Conservation (phyloP, 2,888 invertebrate species). For the Leptopilina syphax region DNA sequence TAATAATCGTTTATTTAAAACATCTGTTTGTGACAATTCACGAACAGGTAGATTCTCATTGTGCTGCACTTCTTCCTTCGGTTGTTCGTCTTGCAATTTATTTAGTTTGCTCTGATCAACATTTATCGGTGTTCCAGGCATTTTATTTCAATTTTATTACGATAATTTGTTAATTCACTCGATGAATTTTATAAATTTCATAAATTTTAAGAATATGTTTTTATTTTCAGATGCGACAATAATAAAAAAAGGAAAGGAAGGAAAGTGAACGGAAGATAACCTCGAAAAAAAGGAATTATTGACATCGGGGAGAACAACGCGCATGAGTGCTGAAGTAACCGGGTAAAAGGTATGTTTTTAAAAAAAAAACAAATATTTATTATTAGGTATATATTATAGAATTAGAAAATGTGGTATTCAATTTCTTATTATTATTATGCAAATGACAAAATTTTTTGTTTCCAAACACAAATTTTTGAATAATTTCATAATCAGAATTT, state of each 20-base stretch:
- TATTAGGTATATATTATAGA: neutral
- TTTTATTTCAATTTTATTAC: slow-evolving; percentile 47
- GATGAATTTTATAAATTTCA: neutral
- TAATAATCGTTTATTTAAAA: slow-evolving; percentile 82
- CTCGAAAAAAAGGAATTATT: neutral
- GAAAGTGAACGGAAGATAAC: slow-evolving; percentile 6
- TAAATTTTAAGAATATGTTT: too few relatives aligned
- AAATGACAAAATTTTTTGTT: too few relatives aligned
- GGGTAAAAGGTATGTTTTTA: neutral
- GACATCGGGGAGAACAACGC: neutral
- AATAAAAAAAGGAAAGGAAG: too few relatives aligned
- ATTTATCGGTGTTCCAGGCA: slow-evolving; percentile 71
- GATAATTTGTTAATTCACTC: neutral
- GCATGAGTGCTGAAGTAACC: slow-evolving; percentile 3
- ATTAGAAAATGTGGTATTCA: neutral
- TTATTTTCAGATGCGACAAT: too few relatives aligned
- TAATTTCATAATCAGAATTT: too few relatives aligned
- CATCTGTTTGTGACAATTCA: slow-evolving; percentile 82
- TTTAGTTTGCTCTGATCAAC: slow-evolving; percentile 51
- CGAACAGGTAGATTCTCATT: slow-evolving; percentile 62
- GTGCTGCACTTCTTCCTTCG: slow-evolving; percentile 55
- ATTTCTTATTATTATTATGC: too few relatives aligned
- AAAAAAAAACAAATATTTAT: neutral
- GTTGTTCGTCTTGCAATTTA: slow-evolving; percentile 56
- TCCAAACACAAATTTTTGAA: too few relatives aligned